Percentiles rank a stretch among this genome's conserved stretches.
These are phyloP conservation scores for Aphis craccivora DNA, from an alignment of 1,140 invertebrate genomes.

Conservation along the genomic window DNA sequence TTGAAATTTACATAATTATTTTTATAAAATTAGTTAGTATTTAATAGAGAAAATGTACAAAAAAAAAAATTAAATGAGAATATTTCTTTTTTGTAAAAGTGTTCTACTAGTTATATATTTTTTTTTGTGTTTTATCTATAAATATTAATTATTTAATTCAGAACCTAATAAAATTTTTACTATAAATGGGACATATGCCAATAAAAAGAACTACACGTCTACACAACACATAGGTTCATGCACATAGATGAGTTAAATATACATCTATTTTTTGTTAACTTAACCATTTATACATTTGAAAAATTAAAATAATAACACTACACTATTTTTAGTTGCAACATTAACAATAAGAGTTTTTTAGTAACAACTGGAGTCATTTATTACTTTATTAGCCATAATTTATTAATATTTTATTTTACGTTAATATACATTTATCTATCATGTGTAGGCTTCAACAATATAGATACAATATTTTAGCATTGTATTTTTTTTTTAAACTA, in stretches of 20 bases:
- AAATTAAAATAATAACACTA: not conserved
- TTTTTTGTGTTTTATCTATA: not conserved
- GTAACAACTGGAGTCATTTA: not conserved
- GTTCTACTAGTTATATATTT: not conserved
- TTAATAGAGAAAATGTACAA: not conserved
- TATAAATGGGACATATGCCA: not conserved
- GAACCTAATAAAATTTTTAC: not conserved
- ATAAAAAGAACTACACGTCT: not conserved
- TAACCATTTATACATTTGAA: not conserved
- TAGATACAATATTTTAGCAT: too few species aligned
- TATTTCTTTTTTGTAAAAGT: not conserved
- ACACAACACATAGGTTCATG: not conserved
- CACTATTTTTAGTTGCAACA: not conserved
- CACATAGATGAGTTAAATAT: not conserved
- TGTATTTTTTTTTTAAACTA: too few species aligned
- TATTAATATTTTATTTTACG: too few species aligned
- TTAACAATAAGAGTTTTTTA: not conserved
- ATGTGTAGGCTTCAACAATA: too few species aligned
- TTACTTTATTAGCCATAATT: not conserved
- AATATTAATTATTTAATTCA: slow-evolving; percentile 1
- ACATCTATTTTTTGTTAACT: not conserved
- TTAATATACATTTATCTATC: too few species aligned
- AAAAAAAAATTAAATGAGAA: not conserved
- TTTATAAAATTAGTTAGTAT: not conserved
- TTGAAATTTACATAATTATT: not conserved